Evolutionary conservation across 2,113 vertebrate species (phyloP), one percentile per base, ranked within the genome.

Genomic region (Equus przewalskii): DNA sequence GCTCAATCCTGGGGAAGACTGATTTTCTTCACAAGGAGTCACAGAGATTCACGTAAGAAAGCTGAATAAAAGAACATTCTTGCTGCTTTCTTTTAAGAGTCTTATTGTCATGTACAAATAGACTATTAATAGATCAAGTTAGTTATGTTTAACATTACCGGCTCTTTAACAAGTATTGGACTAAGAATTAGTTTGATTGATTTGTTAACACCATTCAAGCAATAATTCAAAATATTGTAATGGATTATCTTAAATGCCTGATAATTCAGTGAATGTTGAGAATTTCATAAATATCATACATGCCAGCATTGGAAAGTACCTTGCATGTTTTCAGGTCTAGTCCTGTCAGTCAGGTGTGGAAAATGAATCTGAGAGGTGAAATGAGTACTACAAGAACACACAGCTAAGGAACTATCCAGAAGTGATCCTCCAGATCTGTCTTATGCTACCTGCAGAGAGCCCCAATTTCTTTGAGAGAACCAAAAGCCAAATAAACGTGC

Each of bases 341-440:
- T 24, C 1, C 22, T 21, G 56, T 70, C 28, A 44, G 13, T 67
- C 19, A 60, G 24, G 2, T 26, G 3, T 36, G 9, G 49, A 36
- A 56, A 60, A 6, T 26, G 28, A 70, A 70, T 49, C 33, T 30
- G 26, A 76, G 33, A 33, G 9, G 7, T 49, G 41, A 89, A 76
- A 56, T 58, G n/a, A 54, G 1, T 4, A 24, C 5, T 10, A 0
- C 11, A 30, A 6, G 14, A 33, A 16, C 21, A 15, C 7, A 22
- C 7, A 28, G 7, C 22, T 51, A 33, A 83, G 2, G 9, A 41
- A 33, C 26, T 69, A 1, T 51, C 6, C 19, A n/a, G 12, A 60
- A 54, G 9, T 36, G 21, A 36, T 30, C 12, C 11, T 64, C 21
- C 4, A 41, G 12, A 26, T 19, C 30, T 58, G 7, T 33, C 81